These are phyloP conservation scores for Brotula barbata DNA, from an alignment of 2,797 vertebrate genomes.

Conservation along the genomic window DNA sequence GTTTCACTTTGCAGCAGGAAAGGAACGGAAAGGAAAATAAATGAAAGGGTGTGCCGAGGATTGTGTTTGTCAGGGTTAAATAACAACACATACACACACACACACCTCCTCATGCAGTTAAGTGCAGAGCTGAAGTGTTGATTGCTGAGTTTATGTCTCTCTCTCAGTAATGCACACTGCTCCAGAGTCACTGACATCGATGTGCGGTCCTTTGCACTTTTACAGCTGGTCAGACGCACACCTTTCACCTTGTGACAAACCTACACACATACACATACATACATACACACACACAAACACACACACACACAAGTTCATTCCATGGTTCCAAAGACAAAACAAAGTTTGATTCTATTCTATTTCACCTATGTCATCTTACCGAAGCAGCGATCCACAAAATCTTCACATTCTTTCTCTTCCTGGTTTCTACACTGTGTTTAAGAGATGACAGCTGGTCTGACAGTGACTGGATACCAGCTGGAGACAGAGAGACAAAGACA, in stretches of 20 bases:
- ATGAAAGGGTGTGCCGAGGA: background rate
- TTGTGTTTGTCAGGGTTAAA: background rate
- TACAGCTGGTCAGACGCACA: constrained; percentile 90
- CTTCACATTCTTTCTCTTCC: constrained; percentile 93
- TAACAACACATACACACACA: constrained; percentile 11
- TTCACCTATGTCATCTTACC: constrained; percentile 70
- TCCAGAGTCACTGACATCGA: constrained; percentile 91
- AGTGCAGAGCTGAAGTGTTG: constrained; percentile 84
- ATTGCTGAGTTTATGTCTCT: constrained; percentile 82
- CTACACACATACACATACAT: constrained; percentile 61
- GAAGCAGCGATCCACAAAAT: constrained; percentile 90
- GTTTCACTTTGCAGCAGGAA: background rate
- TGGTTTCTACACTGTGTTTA: constrained; percentile 84
- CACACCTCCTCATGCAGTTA: constrained; percentile 87
- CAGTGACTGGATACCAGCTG: constrained; percentile 82
- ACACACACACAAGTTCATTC: background rate
- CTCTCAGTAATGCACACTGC: constrained; percentile 85
- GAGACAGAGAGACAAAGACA: constrained; percentile 18
- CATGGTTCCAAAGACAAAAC: too few species aligned
- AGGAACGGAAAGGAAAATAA: background rate
- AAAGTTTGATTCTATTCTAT: too few species aligned
- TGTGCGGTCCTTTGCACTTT: constrained; percentile 91
- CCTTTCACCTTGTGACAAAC: constrained; percentile 86
- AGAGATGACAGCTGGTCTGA: constrained; percentile 87
- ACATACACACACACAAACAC: constrained; percentile 6